A percentile compares a stretch with the other conserved stretches of the same genome.
These are phyloP conservation scores for Magallana ariakensis DNA, from an alignment of 1,140 invertebrate species.

Conservation along the genomic window DNA sequence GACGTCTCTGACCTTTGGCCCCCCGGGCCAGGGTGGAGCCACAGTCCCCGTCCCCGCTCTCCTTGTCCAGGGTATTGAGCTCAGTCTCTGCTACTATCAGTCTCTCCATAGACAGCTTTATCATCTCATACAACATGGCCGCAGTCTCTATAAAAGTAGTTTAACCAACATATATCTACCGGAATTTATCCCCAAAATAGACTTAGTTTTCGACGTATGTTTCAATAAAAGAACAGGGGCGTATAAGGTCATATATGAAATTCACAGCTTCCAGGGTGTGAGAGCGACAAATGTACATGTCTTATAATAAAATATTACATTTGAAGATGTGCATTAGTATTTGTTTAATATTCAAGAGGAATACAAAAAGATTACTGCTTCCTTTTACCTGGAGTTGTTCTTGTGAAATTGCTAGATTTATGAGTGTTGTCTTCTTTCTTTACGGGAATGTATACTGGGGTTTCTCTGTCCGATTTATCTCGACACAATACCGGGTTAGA, in stretches of 20 bases:
- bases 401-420: not conserved
- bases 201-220: no score
- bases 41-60: constrained; percentile 91
- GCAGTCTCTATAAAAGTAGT: constrained; percentile 53
- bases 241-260: no score
- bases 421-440: not conserved
- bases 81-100: constrained; percentile 82
- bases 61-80: constrained; percentile 87
- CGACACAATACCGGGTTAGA: constrained; percentile 62
- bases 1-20: constrained; percentile 79
- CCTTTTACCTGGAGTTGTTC: not conserved
- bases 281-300: no score
- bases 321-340: no score
- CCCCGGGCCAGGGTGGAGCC: constrained; percentile 87
- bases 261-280: no score
- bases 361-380: no score
- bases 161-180: no score
- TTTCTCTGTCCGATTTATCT: constrained; percentile 62
- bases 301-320: no score
- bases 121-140: constrained; percentile 57
- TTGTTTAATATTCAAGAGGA: no score
- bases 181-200: no score
- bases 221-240: no score
- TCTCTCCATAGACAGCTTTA: constrained; percentile 79
- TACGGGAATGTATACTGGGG: constrained; percentile 62